Base-by-base conservation (phyloP, 2,888 invertebrate genomes). In the Lithosia quadra region DNA sequence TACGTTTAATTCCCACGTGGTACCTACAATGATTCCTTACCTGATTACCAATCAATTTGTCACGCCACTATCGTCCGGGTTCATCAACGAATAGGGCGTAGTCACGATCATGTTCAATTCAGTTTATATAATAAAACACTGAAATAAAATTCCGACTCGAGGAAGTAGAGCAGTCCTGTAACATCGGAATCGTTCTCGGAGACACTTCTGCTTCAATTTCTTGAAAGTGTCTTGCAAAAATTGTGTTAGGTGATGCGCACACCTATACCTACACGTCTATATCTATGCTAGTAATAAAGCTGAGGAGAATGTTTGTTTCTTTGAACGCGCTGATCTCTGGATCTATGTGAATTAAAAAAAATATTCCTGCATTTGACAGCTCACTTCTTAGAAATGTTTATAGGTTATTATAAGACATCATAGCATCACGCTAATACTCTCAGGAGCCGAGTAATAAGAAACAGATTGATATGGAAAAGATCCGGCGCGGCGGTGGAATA, bases 191-290 rank as follows among this genome's bases (percentile, higher is more conserved):
- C 80, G 81, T 86, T 88, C 86, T 73, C 76, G 81, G 86, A 84
- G 85, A 88, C 90, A 87, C 89, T 92, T 91, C 88, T 90, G 91
- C 92, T 92, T 91, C 92, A 92, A 92, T 92, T 92, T 84, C 86
- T 86, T 78, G 87, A 85, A 89, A 89, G 86, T 87, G 88, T 88
- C 86, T 86, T 75, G 83, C 84, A 87, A 86, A 90, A 92, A 91
- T 90, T 90, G 89, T 88, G 85, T 91, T 90, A 88, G 86, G 85
- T 80, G 83, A 82, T 78, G 73, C 69, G 63, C 73, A 70, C 75
- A 74, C 71, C 66, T 75, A 73, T 34, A 22, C 43, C 28, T 28
- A 28, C 57, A 65, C 69, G 70, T 63, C 68, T 33, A 57, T 67
- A 58, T 49, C 64, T 65, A 7, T 56, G 18, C 43, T 43, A 43